A percentile compares a stretch with the other conserved stretches of the same genome.
Conservation (phyloP, 2,113 vertebrate species). For the Drymodes brunneopygia region DNA sequence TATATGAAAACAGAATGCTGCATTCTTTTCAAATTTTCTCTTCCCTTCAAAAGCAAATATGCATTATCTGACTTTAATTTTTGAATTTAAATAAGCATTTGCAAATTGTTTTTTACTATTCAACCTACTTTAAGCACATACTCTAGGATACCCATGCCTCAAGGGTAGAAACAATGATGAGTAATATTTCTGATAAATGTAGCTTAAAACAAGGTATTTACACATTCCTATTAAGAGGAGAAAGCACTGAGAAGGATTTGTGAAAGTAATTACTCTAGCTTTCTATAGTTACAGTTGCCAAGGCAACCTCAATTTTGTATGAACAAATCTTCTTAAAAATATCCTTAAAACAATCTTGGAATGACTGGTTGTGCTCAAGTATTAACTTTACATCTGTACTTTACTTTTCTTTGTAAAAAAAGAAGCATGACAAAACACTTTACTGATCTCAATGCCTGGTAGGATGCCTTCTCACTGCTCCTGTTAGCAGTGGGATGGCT, state of each 20-base stretch:
- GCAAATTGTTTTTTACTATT: background rate
- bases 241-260: slow-evolving; percentile 27
- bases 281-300: slow-evolving; percentile 47
- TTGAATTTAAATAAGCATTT: background rate
- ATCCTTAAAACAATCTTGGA: slow-evolving; percentile 19
- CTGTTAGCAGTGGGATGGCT: background rate
- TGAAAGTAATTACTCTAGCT: slow-evolving; percentile 33
- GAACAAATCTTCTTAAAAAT: slow-evolving; percentile 19
- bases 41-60: background rate
- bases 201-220: background rate
- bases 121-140: background rate
- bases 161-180: background rate
- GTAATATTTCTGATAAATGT: background rate
- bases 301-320: slow-evolving; percentile 44
- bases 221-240: background rate
- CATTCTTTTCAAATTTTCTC: background rate
- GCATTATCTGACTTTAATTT: background rate
- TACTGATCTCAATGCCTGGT: background rate
- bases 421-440: background rate
- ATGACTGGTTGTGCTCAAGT: background rate
- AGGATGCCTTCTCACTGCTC: background rate
- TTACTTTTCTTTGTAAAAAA: background rate
- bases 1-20: background rate
- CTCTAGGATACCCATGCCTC: background rate
- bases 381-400: background rate